Percentiles rank a stretch among this genome's conserved stretches.
These are phyloP conservation scores for Nephrocerus scutellatus DNA, from an alignment of 2,888 invertebrate species.

Conservation along the genomic window DNA sequence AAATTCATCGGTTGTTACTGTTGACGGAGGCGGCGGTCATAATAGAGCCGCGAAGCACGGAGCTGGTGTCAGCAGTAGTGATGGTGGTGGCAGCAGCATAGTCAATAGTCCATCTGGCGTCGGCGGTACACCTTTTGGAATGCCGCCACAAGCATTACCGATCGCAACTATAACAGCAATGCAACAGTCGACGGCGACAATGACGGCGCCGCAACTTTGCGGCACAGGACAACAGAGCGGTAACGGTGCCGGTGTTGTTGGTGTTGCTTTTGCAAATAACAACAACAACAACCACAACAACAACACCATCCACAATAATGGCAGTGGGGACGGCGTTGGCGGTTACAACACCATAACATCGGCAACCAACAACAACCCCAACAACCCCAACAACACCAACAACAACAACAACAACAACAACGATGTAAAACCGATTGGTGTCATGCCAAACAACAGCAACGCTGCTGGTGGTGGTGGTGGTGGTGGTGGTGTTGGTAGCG, in stretches of 20 bases:
- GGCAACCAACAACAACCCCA: neutral
- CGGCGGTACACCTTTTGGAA: no score
- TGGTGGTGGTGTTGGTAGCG: slow-evolving; percentile 43
- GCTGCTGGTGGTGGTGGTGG: slow-evolving; percentile 35
- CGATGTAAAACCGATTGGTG: slow-evolving; percentile 24
- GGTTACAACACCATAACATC: slow-evolving; percentile 4
- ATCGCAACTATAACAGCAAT: slow-evolving; percentile 16
- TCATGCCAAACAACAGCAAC: slow-evolving; percentile 21
- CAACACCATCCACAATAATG: slow-evolving; percentile 17
- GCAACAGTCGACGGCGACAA: slow-evolving; percentile 9
- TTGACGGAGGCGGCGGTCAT: slow-evolving; percentile 14
- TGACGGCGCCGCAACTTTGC: slow-evolving; percentile 11
- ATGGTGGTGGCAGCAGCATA: slow-evolving; percentile 27
- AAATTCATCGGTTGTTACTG: neutral
- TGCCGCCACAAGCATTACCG: no score
- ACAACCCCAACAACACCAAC: slow-evolving; percentile 11
- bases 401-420: slow-evolving; percentile 17
- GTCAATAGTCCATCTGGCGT: slow-evolving; percentile 35
- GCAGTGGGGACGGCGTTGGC: slow-evolving; percentile 18
- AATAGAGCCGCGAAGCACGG: slow-evolving; percentile 10
- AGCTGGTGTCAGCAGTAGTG: slow-evolving; percentile 7
- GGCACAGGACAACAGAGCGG: slow-evolving; percentile 3
- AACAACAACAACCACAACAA: slow-evolving; percentile 18
- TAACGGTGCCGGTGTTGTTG: slow-evolving; percentile 9
- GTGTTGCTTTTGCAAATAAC: slow-evolving; percentile 6